Percentiles rank a stretch among this genome's conserved stretches.
Evolutionary conservation across 2,113 vertebrate species (phyloP).

Genomic region (Petrocephalus microphthalmus): DNA sequence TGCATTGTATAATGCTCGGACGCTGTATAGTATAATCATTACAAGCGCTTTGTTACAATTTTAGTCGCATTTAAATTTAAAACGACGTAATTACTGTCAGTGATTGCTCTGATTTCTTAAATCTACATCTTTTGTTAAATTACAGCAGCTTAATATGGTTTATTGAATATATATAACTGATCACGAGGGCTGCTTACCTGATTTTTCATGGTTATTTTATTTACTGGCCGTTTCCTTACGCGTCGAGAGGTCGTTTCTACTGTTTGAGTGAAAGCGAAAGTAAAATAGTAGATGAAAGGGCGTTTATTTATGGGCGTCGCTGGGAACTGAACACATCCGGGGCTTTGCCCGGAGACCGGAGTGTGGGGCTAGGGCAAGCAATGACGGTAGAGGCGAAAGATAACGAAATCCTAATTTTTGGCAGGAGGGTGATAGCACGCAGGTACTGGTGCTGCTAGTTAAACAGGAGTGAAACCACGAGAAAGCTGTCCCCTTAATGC

Average conservation of each 20-base stretch:
- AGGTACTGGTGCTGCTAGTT: too few species aligned
- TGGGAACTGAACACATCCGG: not conserved
- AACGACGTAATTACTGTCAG: not conserved
- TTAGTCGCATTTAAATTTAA: not conserved
- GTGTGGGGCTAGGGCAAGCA: not conserved
- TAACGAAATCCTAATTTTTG: too few species aligned
- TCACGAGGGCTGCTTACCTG: not conserved
- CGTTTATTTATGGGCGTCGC: not conserved
- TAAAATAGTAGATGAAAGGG: not conserved
- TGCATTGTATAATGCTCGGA: not conserved
- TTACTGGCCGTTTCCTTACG: not conserved
- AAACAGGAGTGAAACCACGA: too few species aligned
- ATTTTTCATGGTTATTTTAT: not conserved
- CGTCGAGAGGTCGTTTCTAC: not conserved
- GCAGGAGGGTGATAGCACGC: too few species aligned
- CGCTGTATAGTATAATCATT: not conserved
- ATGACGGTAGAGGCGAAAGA: too few species aligned
- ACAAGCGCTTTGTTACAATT: not conserved
- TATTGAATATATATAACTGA: not conserved
- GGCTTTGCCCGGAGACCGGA: not conserved
- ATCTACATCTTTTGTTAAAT: not conserved
- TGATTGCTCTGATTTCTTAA: not conserved
- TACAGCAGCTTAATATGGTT: not conserved
- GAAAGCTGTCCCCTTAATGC: too few species aligned
- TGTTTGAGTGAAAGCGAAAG: not conserved